Evolutionary conservation across 2,888 invertebrate species (phyloP), one percentile per base, ranked within the genome.

Genomic region (Onchidella celtica): DNA sequence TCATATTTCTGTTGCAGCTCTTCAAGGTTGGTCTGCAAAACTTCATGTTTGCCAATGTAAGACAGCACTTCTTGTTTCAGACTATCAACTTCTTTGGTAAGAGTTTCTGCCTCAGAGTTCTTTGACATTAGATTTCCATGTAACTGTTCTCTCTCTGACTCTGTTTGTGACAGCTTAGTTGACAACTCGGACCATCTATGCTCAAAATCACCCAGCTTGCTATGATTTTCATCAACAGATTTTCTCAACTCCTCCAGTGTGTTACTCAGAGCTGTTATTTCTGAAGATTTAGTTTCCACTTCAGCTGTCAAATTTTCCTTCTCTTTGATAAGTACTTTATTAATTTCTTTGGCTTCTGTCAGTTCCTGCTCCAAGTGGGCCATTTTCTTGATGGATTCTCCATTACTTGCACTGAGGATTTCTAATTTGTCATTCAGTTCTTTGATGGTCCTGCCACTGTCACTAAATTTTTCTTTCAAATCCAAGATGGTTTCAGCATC

Each of bases 221-320:
- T 27, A 14, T 24, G 6, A 6, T 61, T 21, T n/a, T 61, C 61
- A 9, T 61, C 27, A 6, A 61, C n/a, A 4, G 6, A 9, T 6
- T 9, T 6, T n/a, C 27, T 61, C 65, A 75, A 3, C 11, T 63
- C 17, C n/a, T 65, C 65, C 17, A 63, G 4, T 63, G 38, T 36
- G 27, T 75, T 27, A n/a, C 24, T n/a, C 17, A 65, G 24, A 24
- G 36, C n/a, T 63, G n/a, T 17, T n/a, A 75, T 40, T 27, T 38
- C 38, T 21, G 65, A 75, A 27, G 38, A 29, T 40, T 75, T 75
- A 4, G 36, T 4, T n/a, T 61, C 11, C 6, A 61, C 11, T 24
- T 36, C 34, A 14, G 24, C 6, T 17, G 57, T n/a, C 36, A 70
- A n/a, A 55, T 83, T 81, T 72, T 85, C 83, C 55, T 73, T 81